Evolutionary conservation across 2,888 invertebrate genomes (phyloP).

Genomic region (Petrophora chlorosata): DNA sequence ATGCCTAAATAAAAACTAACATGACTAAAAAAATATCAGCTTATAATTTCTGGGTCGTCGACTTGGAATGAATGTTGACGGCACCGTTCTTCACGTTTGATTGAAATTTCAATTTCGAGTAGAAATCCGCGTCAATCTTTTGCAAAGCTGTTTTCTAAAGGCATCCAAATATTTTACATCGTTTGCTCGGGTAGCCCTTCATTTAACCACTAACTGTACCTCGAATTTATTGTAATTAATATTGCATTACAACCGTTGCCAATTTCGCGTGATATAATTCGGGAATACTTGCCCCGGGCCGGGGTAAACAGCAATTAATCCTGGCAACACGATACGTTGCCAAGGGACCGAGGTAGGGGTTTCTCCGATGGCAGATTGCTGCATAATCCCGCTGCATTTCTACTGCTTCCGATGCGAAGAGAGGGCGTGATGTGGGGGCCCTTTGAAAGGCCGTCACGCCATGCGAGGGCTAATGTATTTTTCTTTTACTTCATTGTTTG

Average conservation of each 20-base stretch:
- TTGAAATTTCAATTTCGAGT: conserved; percentile 3
- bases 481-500: conserved; percentile 63
- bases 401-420: conserved; percentile 73
- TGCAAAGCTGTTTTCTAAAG: neutral
- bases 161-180: neutral
- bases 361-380: conserved; percentile 69
- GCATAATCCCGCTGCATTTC: conserved; percentile 77
- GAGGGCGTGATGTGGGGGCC: conserved; percentile 60
- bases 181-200: conserved; percentile 24
- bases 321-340: conserved; percentile 74
- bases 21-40: conserved; percentile 3
- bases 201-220: conserved; percentile 49
- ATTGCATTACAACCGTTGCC: conserved; percentile 69
- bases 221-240: conserved; percentile 64
- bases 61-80: neutral
- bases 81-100: conserved; percentile 1
- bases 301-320: conserved; percentile 81
- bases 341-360: conserved; percentile 46
- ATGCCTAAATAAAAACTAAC: conserved; percentile 6
- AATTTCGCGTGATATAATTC: conserved; percentile 75
- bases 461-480: conserved; percentile 59
- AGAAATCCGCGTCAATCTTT: conserved; percentile 1
- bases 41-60: conserved; percentile 17
- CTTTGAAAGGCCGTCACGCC: conserved; percentile 51
- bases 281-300: conserved; percentile 61